Evolutionary conservation across 2,888 invertebrate genomes (phyloP).

Genomic region (Adela reaumurella): DNA sequence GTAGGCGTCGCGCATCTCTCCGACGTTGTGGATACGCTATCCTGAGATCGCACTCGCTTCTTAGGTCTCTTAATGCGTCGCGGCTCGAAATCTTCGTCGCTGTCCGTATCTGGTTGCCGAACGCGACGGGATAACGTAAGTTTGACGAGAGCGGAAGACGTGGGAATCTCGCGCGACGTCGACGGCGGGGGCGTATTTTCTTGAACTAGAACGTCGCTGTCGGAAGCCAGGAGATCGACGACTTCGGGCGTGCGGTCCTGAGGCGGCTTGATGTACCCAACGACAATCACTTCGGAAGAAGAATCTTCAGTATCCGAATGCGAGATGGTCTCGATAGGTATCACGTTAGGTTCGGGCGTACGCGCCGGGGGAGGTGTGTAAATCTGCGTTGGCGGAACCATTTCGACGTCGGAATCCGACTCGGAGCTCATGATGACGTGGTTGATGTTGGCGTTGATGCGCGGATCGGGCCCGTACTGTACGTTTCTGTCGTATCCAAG

Average conservation of each 20-base stretch:
- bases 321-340: conserved; percentile 45
- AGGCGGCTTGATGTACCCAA: conserved; percentile 65
- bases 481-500: conserved; percentile 74
- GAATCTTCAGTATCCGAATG: conserved; percentile 47
- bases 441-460: conserved; percentile 53
- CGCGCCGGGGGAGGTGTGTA: conserved; percentile 5
- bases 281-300: conserved; percentile 57
- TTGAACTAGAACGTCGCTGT: conserved; percentile 45
- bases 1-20: neutral
- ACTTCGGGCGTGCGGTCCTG: conserved; percentile 64
- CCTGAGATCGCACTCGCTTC: neutral
- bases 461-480: conserved; percentile 58
- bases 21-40: neutral
- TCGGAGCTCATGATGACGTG: conserved; percentile 48
- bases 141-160: conserved; percentile 16
- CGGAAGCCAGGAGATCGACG: conserved; percentile 57
- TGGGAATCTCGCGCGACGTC: conserved; percentile 9
- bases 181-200: conserved; percentile 19
- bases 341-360: conserved; percentile 20
- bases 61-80: neutral
- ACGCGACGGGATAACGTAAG: conserved; percentile 23
- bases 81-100: neutral
- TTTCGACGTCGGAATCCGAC: conserved; percentile 36
- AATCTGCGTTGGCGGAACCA: conserved; percentile 26
- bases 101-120: neutral